Evolutionary conservation across 2,797 vertebrate genomes (phyloP).

Genomic region (Diceros bicornis): DNA sequence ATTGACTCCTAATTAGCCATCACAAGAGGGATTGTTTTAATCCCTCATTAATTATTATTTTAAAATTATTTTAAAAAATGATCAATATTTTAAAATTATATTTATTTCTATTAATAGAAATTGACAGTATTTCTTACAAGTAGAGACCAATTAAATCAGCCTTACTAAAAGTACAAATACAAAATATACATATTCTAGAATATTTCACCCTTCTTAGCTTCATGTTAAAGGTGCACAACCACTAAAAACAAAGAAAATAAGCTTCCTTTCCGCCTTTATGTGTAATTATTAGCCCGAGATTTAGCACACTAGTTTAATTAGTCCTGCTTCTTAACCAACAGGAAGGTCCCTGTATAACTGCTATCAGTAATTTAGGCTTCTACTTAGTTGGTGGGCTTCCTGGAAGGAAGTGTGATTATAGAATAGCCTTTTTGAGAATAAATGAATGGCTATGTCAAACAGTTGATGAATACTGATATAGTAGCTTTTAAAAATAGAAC

Average conservation of each 20-base stretch:
- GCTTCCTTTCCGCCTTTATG: constrained; percentile 51
- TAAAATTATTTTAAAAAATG: not conserved
- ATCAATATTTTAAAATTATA: not conserved
- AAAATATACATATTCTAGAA: constrained; percentile 33
- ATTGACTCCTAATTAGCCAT: not conserved
- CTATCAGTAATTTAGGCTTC: constrained; percentile 66
- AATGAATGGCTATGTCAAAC: constrained; percentile 79
- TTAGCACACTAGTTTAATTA: constrained; percentile 71
- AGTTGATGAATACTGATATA: constrained; percentile 82
- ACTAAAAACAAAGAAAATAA: constrained; percentile 56
- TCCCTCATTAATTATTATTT: constrained; percentile 15
- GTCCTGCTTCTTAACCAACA: constrained; percentile 58
- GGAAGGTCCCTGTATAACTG: constrained; percentile 56
- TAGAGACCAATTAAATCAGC: constrained; percentile 21
- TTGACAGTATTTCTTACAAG: constrained; percentile 34
- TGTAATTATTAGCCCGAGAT: constrained; percentile 38
- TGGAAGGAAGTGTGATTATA: constrained; percentile 79
- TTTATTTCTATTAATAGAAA: constrained; percentile 38
- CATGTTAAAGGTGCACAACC: not conserved
- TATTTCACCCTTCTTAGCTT: constrained; percentile 4
- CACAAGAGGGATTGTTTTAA: constrained; percentile 26
- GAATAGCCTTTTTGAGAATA: constrained; percentile 82
- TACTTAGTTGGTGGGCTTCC: constrained; percentile 74
- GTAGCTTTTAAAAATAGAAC: constrained; percentile 79
- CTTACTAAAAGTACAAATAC: constrained; percentile 41